Conservation (phyloP, 2,113 vertebrate species). For the Piliocolobus tephrosceles region DNA sequence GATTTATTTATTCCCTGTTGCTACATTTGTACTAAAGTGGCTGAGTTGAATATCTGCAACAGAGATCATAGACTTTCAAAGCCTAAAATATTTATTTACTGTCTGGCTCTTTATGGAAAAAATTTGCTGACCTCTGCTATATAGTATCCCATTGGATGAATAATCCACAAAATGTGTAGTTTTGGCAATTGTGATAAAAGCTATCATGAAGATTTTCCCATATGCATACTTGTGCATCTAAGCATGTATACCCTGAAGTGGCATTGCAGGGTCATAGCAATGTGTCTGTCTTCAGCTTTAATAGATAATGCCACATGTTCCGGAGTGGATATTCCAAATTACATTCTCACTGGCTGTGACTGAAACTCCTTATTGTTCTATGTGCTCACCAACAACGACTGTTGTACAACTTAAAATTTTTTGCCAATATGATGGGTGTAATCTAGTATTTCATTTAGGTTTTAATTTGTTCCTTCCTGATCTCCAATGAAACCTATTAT, state of each 20-base stretch:
- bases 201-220: neutral
- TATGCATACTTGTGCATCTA: neutral
- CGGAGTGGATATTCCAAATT: neutral
- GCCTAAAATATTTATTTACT: neutral
- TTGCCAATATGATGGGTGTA: neutral
- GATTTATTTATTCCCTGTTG: neutral
- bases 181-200: neutral
- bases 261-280: neutral
- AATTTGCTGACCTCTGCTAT: neutral
- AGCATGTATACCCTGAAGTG: neutral
- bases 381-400: neutral
- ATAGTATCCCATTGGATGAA: neutral
- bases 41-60: neutral
- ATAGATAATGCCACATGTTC: neutral
- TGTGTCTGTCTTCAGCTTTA: neutral
- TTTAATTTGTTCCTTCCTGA: constrained; percentile 9
- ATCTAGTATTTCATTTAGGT: neutral
- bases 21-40: neutral
- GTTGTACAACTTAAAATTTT: neutral
- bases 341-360: neutral
- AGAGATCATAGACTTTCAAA: neutral
- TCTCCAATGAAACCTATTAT: neutral
- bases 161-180: neutral
- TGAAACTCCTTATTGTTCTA: neutral
- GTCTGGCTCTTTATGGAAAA: neutral